Base-by-base conservation (phyloP, 2,888 invertebrate species). In the Drosophila borealis region DNA sequence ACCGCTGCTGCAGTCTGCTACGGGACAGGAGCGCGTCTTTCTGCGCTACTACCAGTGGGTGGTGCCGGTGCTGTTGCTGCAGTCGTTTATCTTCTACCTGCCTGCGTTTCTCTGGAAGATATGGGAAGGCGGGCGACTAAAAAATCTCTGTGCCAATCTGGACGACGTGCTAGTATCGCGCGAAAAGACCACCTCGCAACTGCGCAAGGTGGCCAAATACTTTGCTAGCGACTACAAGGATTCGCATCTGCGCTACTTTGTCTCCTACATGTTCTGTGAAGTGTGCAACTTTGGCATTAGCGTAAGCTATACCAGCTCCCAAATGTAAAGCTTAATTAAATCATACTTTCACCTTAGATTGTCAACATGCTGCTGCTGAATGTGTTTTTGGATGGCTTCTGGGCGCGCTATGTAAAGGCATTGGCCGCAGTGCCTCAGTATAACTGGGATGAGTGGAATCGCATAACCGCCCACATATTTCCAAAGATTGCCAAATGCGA, bases 401-500 rank as follows among this genome's bases (percentile, higher is more conserved):
- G 92, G 92, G 63, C 85, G 0, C 91, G 87, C 37, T 92, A 91
- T 41, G 64, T 88, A 4, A 67, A 86, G 34, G 92, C 91, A 1
- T 49, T 92, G n/a, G 73, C 70, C 0, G 77, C 86, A 13, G 83
- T 92, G n/a, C 86, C 89, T 3, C 46, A 53, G 3, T 91, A 91
- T 44, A 71, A 92, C 54, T 91, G 91, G 90, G 70, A 86, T 3
- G 19, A 62, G 36, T 92, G 92, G 92, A 91, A 91, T 70, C 78
- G 80, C n/a, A 78, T 90, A 36, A 90, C 90, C 3, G 91, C 91
- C 3, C 83, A 81, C 33, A 86, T 92, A 4, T 92, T 92, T 54
- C 92, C 92, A 3, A 92, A 96, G 94, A 95, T 97, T 55, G 97
- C 97, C n/a, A 98, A 97, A 92, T 98, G 98, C 91, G 95, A 95